A percentile compares a stretch with the other conserved stretches of the same genome.
Evolutionary conservation across 2,113 vertebrate genomes (phyloP).

Genomic region (Tupaia tana): DNA sequence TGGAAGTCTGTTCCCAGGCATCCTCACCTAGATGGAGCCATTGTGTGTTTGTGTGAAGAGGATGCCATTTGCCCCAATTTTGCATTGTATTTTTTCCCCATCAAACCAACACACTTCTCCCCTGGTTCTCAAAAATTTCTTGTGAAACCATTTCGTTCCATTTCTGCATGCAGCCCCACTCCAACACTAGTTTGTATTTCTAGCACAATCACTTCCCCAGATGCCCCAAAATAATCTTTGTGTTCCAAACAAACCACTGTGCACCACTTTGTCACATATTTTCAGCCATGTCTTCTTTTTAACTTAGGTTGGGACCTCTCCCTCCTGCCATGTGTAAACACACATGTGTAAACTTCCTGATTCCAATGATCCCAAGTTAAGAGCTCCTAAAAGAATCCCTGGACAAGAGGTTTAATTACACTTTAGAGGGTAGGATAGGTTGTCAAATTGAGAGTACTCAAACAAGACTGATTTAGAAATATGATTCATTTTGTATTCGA

Average conservation of each 20-base stretch:
- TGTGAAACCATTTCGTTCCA: background rate
- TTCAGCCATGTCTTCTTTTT: background rate
- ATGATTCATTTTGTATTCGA: background rate
- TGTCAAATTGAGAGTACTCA: background rate
- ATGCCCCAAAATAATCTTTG: background rate
- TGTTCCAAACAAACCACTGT: background rate
- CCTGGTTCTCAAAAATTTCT: background rate
- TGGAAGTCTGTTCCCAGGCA: background rate
- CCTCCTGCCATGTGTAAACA: background rate
- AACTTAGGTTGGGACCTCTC: background rate
- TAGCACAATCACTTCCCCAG: background rate
- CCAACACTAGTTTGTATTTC: background rate
- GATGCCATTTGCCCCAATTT: background rate
- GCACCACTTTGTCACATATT: background rate
- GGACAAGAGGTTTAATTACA: slow-evolving; percentile 7
- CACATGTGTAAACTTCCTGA: background rate
- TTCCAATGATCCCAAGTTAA: background rate
- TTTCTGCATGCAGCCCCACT: background rate
- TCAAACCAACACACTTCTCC: background rate
- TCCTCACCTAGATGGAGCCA: background rate
- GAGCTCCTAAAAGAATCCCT: background rate
- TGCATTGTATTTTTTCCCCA: background rate
- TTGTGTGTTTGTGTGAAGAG: background rate
- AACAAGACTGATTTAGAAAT: background rate
- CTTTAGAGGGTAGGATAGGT: background rate